Evolutionary conservation across 2,888 invertebrate species (phyloP), one percentile per base, ranked within the genome.

Genomic region (Patella ulyssiponensis): DNA sequence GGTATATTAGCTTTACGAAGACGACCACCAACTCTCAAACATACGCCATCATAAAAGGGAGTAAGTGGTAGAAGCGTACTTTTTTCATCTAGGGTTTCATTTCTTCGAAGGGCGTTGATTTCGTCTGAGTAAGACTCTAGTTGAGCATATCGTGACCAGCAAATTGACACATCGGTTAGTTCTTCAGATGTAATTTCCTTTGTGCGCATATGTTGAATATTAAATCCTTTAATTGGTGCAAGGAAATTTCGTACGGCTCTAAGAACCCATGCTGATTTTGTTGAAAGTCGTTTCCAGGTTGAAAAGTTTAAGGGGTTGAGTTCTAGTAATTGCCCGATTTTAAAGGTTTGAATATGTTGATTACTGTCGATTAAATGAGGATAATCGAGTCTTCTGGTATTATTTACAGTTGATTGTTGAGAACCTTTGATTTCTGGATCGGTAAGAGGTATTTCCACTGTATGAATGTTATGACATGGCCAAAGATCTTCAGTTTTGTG

Each of bases 1-100:
- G 78, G 56, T 20, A 81, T 27, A 27, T 71, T 23, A 5, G 82
- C 52, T 2, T 76, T 75, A 54, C 78, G 73, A 5, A 85, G 51
- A 20, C 82, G 58, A 14, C 82, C 82, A 14, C 78, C 81, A 17
- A 83, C 77, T 64, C 82, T 53, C 27, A 83, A 27, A 3, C 82
- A 5, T 4, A 79, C 82, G 20, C 73, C 69, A n/a, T 17, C 5
- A 14, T 51, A 69, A 53, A 80, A 15, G 17, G 64, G 74, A 56
- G 33, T 33, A 33, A 33, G 33, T 33, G 33, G n/a, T n/a, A n/a
- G n/a, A n/a, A n/a, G n/a, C n/a, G n/a, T n/a, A n/a, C n/a, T n/a
- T n/a, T n/a, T n/a, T n/a, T n/a, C n/a, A n/a, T n/a, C n/a, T n/a
- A n/a, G n/a, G n/a, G 33, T 33, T 33, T 33, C 33, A 33, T 33